These are phyloP conservation scores for Parnassius mnemosyne DNA, from an alignment of 2,888 invertebrate species.

Conservation along the genomic window DNA sequence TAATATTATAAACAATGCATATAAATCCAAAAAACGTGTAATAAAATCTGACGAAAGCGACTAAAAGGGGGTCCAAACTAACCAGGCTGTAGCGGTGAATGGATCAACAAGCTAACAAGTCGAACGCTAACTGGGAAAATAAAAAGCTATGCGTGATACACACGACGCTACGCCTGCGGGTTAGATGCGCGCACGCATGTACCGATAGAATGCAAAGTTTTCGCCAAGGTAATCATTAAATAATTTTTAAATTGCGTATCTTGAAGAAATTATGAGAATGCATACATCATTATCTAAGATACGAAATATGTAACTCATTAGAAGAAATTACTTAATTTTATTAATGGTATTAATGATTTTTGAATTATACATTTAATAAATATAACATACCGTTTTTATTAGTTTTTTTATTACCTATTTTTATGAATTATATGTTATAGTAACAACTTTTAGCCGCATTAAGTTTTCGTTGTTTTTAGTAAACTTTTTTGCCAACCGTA, in stretches of 20 bases:
- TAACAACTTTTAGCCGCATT: background rate
- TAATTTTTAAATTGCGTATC: background rate
- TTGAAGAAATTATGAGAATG: too few relatives aligned
- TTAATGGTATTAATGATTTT: too few relatives aligned
- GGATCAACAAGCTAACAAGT: conserved; percentile 58
- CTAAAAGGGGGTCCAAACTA: conserved; percentile 37
- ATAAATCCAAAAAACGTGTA: background rate
- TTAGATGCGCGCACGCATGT: conserved; percentile 50
- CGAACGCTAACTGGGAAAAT: conserved; percentile 64
- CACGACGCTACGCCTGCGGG: conserved; percentile 54
- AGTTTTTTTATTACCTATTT: too few relatives aligned
- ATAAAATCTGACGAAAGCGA: background rate
- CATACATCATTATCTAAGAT: too few relatives aligned
- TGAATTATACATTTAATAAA: too few relatives aligned
- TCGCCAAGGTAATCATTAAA: background rate
- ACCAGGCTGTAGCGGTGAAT: conserved; percentile 38
- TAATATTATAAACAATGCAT: too few relatives aligned
- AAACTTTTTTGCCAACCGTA: conserved; percentile 46
- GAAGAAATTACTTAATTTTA: too few relatives aligned
- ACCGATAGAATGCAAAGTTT: conserved; percentile 44
- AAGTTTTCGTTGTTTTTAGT: background rate
- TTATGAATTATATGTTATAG: too few relatives aligned
- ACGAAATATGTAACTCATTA: too few relatives aligned
- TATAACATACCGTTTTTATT: too few relatives aligned
- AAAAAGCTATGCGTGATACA: conserved; percentile 65